Evolutionary conservation across 30 jellyfish, hydroid and myxozoan genomes (phyloP).

Genomic region (Nemopilema nomurai): DNA sequence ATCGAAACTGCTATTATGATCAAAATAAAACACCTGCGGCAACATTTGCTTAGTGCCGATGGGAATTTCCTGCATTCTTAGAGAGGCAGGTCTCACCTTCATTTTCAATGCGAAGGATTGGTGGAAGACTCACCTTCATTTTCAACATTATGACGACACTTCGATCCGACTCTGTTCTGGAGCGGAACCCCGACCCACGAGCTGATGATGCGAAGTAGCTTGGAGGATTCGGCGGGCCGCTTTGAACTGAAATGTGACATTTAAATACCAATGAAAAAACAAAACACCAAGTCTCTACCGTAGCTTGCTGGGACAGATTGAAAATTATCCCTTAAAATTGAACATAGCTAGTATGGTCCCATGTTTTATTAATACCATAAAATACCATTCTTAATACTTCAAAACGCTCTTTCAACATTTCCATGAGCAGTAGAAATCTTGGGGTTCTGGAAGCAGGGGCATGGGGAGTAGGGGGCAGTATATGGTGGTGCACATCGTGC

Average conservation of each 20-base stretch:
- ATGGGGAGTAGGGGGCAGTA: no score
- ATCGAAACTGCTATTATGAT: not conserved
- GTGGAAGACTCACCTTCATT: slow-evolving; percentile 91
- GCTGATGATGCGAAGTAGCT: slow-evolving; percentile 69
- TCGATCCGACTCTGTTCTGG: slow-evolving; percentile 91
- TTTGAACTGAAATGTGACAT: slow-evolving; percentile 40
- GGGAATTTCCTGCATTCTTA: not conserved
- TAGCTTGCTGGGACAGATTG: no score
- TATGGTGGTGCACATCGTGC: no score
- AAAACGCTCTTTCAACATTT: no score
- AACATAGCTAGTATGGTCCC: no score
- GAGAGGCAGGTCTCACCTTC: slow-evolving; percentile 63
- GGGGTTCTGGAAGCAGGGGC: no score
- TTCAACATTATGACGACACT: slow-evolving; percentile 98
- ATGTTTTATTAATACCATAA: no score
- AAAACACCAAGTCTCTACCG: no score
- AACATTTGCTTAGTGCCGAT: not conserved
- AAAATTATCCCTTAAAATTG: not conserved
- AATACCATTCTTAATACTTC: no score
- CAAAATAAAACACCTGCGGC: not conserved
- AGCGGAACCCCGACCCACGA: slow-evolving; percentile 54
- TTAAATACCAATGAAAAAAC: not conserved
- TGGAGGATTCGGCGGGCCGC: slow-evolving; percentile 78
- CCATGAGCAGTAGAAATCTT: no score
- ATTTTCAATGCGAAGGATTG: slow-evolving; percentile 78